These are phyloP conservation scores for Umimayanthus kanabou DNA, from an alignment of 92 coral and sea anemone genomes.

Conservation along the genomic window DNA sequence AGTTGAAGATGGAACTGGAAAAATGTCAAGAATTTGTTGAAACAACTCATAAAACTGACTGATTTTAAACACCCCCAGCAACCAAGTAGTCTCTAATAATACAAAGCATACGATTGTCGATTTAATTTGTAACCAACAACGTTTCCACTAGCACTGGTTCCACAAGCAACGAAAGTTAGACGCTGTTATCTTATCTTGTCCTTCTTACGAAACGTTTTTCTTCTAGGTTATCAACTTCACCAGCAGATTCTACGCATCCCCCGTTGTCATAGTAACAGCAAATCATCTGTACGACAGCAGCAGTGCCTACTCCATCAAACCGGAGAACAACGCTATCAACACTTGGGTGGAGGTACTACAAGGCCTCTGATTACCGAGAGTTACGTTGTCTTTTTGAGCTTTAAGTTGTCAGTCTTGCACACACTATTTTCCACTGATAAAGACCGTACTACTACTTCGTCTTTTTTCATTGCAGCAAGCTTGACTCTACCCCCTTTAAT, in stretches of 20 bases:
- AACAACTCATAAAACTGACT: too few relatives aligned
- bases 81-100: neutral
- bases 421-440: too few relatives aligned
- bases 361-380: neutral
- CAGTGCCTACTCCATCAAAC: constrained; percentile 55
- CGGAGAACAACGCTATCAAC: constrained; percentile 57
- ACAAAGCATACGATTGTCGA: neutral
- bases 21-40: too few relatives aligned
- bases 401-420: too few relatives aligned
- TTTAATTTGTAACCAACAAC: too few relatives aligned
- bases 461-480: too few relatives aligned
- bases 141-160: neutral
- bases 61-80: too few relatives aligned
- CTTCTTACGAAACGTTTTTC: neutral
- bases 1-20: too few relatives aligned
- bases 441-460: too few relatives aligned
- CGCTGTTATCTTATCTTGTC: neutral
- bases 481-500: too few relatives aligned
- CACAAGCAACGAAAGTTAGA: neutral
- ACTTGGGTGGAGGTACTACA: constrained; percentile 59
- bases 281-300: constrained; percentile 55
- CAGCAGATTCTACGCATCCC: constrained; percentile 54
- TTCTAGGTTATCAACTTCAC: constrained; percentile 60
- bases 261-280: constrained; percentile 65
- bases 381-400: neutral